Percentiles rank a stretch among this genome's conserved stretches.
Conservation (phyloP, 2,888 invertebrate species). For the Melieria omissa region DNA sequence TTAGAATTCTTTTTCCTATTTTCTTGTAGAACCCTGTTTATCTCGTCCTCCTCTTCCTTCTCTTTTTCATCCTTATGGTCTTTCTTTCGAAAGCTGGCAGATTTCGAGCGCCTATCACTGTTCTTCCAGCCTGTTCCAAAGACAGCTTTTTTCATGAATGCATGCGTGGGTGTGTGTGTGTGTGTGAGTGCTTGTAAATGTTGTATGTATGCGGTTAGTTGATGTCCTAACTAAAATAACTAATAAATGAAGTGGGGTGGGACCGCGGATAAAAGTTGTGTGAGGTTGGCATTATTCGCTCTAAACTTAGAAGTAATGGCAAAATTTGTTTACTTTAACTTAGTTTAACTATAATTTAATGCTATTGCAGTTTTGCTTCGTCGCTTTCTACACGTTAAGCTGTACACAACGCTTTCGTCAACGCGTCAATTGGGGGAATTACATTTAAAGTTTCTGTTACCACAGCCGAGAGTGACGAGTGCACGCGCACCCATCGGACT, state of each 20-base stretch:
- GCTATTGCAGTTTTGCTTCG: too few relatives aligned
- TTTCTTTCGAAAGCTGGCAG: too few relatives aligned
- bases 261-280: not conserved
- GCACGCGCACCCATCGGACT: conserved; percentile 10
- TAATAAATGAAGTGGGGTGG: not conserved
- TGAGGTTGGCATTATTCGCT: not conserved
- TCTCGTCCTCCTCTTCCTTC: too few relatives aligned
- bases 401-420: not conserved
- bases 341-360: too few relatives aligned
- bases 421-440: not conserved
- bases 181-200: conserved; percentile 29
- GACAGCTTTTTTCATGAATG: not conserved
- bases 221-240: not conserved
- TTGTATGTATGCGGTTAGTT: conserved; percentile 16
- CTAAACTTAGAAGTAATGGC: conserved; percentile 41
- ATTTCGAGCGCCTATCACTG: too few relatives aligned
- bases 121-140: too few relatives aligned
- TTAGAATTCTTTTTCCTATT: too few relatives aligned
- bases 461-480: conserved; percentile 53
- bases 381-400: too few relatives aligned
- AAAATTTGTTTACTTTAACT: conserved; percentile 14
- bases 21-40: too few relatives aligned
- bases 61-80: too few relatives aligned
- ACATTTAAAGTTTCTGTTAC: conserved; percentile 45
- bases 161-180: conserved; percentile 21